Evolutionary conservation across 2,797 vertebrate species (phyloP), one percentile per base, ranked within the genome.

Genomic region (Loriculus beryllinus): DNA sequence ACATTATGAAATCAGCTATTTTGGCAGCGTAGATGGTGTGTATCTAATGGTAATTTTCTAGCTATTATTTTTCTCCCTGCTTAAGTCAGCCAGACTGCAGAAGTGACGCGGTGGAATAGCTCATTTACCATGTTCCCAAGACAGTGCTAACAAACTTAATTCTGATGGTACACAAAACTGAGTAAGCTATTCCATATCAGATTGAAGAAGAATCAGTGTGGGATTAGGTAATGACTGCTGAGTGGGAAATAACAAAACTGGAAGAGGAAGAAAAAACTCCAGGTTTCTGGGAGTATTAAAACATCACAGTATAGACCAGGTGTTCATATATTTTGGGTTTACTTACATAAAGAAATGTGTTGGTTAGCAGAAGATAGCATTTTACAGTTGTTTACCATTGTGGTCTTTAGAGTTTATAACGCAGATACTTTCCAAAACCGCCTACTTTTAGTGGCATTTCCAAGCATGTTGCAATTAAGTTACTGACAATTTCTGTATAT

Each of bases 1-100:
- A 77, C 18, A 51, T 31, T 80, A 69, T 89, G 57, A 88, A 91
- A 82, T 92, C 86, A 92, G 62, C 88, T 82, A 9, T 77, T 49
- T 81, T 91, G 88, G 62, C 88, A 71, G 72, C 47, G 49, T 82
- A 95, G 82, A 77, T 93, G 62, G 42, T 89, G 81, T 95, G 76
- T 81, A 57, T 95, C 92, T 91, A 91, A 96, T 94, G 88, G 23
- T 76, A 95, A 33, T 89, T 92, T 88, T 77, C 71, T 88, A 82
- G 86, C 71, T 87, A 43, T 92, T 88, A 77, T 75, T 96, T 91
- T 92, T 88, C 70, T 88, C 68, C 14, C 69, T 88, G 69, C 65
- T 86, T 59, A 71, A 91, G 71, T 90, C 82, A 92, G 65, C 40
- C 71, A 69, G 59, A 26, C 62, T 85, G 57, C 72, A 89, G 86